Evolutionary conservation across 2,888 invertebrate species (phyloP), one percentile per base, ranked within the genome.

Genomic region (Acleris holmiana): DNA sequence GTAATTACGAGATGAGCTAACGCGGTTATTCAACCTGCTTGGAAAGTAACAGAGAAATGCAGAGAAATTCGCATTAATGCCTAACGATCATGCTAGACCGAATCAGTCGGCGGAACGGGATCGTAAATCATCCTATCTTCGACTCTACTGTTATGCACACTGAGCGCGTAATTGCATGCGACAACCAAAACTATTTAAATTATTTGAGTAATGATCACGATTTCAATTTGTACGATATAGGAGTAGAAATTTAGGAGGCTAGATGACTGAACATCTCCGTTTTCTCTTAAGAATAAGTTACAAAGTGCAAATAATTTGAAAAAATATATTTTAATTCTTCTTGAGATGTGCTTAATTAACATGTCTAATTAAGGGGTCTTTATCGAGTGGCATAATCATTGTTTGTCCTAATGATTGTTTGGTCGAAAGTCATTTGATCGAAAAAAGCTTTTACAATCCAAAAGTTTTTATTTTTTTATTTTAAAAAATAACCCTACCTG

Each of bases 1-100:
- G 82, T 81, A 86, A 87, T 86, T 82, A 79, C 74, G 65, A 77
- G 78, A 85, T 84, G 80, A 77, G 78, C 76, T 81, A 78, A 82
- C 81, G 68, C 69, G 76, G 89, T 90, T 89, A 88, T 90, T 91
- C 88, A 91, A 91, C 89, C 76, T 71, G 68, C 68, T 79, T 86
- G 78, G 89, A 90, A 89, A 90, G 89, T 81, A 79, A 72, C 67
- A 78, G 87, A 89, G 89, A 90, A 89, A 89, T 86, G 86, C 71
- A 80, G 88, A 87, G 88, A 89, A 86, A 89, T 86, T 87, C 84
- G 79, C 84, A 77, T 82, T 82, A 77, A 77, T 78, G 72, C 75
- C 75, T 76, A 73, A 77, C 75, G 81, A 83, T 79, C 81, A 82
- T 80, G 82, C 78, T 74, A 80, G 78, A 81, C 80, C 71, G 70